A percentile compares a stretch with the other conserved stretches of the same genome.
Evolutionary conservation across 2,113 vertebrate genomes (phyloP).

Genomic region (Petroica traversi): DNA sequence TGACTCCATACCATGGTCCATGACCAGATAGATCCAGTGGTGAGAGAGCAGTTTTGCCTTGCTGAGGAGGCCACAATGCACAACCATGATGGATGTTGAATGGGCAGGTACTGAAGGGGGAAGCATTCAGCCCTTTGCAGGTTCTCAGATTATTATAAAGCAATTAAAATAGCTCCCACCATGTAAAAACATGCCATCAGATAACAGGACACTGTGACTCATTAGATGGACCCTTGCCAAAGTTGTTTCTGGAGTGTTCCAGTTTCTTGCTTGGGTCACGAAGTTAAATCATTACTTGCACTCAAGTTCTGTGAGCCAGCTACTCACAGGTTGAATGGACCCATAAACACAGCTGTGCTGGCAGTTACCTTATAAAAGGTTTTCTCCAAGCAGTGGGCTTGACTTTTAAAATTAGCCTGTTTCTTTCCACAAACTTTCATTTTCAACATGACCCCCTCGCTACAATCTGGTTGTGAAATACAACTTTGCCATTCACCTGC

Average conservation of each 20-base stretch:
- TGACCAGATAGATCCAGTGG: not conserved
- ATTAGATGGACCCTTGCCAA: not conserved
- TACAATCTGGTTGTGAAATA: not conserved
- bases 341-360: slow-evolving; percentile 3
- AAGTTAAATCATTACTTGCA: not conserved
- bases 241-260: not conserved
- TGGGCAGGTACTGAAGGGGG: not conserved
- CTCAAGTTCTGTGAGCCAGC: not conserved
- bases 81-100: not conserved
- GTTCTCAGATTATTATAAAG: not conserved
- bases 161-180: not conserved
- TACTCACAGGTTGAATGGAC: not conserved
- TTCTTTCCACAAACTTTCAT: not conserved
- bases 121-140: not conserved
- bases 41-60: not conserved
- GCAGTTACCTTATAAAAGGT: not conserved
- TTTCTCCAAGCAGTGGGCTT: not conserved
- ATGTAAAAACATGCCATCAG: not conserved
- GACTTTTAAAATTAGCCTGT: not conserved
- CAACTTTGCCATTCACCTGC: not conserved
- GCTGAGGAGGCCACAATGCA: not conserved
- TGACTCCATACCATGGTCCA: not conserved
- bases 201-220: not conserved
- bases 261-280: not conserved
- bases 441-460: not conserved